phyloP scores from a whole-genome alignment of 2,797 vertebrate species.

The Limosa lapponica region DNA sequence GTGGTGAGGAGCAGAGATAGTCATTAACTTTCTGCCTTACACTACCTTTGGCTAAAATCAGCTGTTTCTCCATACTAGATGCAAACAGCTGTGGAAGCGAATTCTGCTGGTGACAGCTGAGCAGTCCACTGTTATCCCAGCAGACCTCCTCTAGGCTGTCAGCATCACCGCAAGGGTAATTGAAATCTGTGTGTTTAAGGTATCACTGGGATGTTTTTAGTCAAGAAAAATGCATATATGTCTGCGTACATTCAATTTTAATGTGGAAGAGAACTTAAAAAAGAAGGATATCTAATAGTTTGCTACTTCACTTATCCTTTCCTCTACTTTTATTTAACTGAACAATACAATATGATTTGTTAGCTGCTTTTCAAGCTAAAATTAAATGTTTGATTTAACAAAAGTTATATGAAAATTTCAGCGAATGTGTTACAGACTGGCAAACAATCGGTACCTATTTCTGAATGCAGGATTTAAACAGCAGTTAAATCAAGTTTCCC shows the following conservation, averaged over 20 bases:
- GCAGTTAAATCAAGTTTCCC: neutral
- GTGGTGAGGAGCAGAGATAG: neutral
- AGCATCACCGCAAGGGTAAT: neutral
- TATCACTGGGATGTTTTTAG: neutral
- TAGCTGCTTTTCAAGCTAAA: neutral
- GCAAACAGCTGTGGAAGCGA: neutral
- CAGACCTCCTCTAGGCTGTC: neutral
- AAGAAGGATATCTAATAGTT: neutral
- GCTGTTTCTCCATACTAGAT: neutral
- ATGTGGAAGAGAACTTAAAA: neutral
- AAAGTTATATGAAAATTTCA: neutral
- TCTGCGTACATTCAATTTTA: neutral
- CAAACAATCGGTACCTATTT: neutral
- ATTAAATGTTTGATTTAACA: neutral
- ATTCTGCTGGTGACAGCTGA: neutral
- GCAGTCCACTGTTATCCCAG: neutral
- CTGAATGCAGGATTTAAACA: neutral
- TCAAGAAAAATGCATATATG: neutral
- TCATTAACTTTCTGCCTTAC: neutral
- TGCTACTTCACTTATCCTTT: neutral
- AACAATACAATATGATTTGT: neutral
- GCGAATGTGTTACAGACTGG: neutral
- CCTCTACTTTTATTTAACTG: neutral
- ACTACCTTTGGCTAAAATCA: neutral
- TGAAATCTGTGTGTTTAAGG: neutral